Evolutionary conservation across 1,140 invertebrate genomes (phyloP), one percentile per base, ranked within the genome.

Genomic region (Drosophila aff.): DNA sequence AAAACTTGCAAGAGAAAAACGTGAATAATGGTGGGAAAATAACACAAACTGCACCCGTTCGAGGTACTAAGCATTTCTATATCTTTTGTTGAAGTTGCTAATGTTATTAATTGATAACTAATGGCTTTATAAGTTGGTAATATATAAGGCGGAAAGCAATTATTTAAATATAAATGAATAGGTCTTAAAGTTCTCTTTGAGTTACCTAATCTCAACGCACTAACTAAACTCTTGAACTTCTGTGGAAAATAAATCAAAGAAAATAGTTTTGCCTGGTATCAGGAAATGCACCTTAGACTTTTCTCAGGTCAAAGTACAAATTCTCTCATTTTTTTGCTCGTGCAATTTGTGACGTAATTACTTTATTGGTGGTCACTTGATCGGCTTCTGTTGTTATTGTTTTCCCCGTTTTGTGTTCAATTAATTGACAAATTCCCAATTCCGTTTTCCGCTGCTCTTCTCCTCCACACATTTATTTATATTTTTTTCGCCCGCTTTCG

Each of bases 381-480:
- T 68, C 64, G 59, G 40, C 44, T 44, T 49, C 43, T 61, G 57
- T 52, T 66, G 46, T 79, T 64, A 62, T 75, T 23, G 26, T 73
- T 43, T 73, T 31, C 18, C 31, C 28, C 23, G 31, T 50, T 18
- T 61, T 78, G 59, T 64, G 57, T 78, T 74, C 81, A 87, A 90
- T 90, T 76, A 75, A 89, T 73, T 81, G 58, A 68, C 60, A 75
- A 74, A 72, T 82, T 79, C 76, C 61, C 40, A 74, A 72, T 82
- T 79, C 76, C 44, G 52, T 57, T 47, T 63, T 68, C 60, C 49
- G 47, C 41, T 46, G 41, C 21, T 55, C 31, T 9, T 31, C 31
- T 1, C 28, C 52, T 38, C 52, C 52, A 13, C 33, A 38, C 33
- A 38, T 59, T 71, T 71, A 58, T 71, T 49, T 72, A 53, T 50